Evolutionary conservation across 2,888 invertebrate genomes (phyloP), one percentile per base, ranked within the genome.

Genomic region (Hipparchia sbordonii): DNA sequence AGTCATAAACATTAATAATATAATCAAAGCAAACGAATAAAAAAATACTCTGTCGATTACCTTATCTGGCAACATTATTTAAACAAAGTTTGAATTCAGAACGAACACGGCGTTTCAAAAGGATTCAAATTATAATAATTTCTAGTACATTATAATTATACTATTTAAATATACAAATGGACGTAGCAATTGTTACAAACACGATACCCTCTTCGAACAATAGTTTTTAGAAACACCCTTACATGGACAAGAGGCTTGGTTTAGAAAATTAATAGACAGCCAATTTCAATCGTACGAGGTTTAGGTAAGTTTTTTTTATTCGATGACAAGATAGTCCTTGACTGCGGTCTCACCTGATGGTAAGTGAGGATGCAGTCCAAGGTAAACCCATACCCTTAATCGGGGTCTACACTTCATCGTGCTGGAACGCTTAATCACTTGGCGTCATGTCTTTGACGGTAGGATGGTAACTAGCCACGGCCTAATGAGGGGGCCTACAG

Each of bases 101-200:
- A 62, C 60, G 71, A 70, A 73, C 33, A 69, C 61, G 9, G 60
- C 33, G 13, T 57, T 69, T 65, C 54, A 66, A 72, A 59, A 72
- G 45, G 63, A 75, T 39, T 39, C 63, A 70, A 66, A 61, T 4
- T 52, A 65, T 51, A 52, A 66, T 60, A 72, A 68, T 61, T 59
- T 62, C 67, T 54, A 67, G 61, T 74, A 63, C 52, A 72, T 62
- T 69, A 39, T 39, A 72, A 72, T 80, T 79, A 80, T 81, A 82
- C 81, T 82, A 84, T 80, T 85, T 79, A 83, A 82, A 84, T 86
- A 86, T 86, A 89, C 84, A 89, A 89, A 87, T 91, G 91, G 90
- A 91, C 91, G 90, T 87, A 84, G 86, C 79, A 83, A 82, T 86
- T 86, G 84, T 82, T 86, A 85, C 82, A 85, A 82, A 81, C 77